Conservation (phyloP, 2,797 vertebrate genomes). For the Catamblyrhynchus diadema region DNA sequence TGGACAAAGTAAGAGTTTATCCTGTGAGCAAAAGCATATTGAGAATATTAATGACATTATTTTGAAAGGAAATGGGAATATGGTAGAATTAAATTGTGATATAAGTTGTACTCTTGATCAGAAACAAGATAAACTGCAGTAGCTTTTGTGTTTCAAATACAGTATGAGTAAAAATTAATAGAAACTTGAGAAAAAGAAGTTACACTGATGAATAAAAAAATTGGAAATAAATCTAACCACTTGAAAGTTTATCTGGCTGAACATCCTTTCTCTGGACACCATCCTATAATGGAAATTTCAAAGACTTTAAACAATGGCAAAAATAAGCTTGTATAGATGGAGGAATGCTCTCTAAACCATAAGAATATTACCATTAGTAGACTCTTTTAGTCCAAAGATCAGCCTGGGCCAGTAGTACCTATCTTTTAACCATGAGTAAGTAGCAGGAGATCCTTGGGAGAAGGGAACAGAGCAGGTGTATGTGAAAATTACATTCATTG, state of each 20-base stretch:
- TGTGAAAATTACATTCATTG: neutral
- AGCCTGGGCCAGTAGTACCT: neutral
- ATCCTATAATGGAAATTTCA: neutral
- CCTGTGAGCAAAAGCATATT: neutral
- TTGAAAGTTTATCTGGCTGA: neutral
- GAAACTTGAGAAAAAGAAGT: neutral
- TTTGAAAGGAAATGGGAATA: neutral
- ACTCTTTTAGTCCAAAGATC: neutral
- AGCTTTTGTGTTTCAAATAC: neutral
- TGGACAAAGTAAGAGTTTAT: neutral
- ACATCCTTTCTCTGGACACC: neutral
- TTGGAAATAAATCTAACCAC: neutral
- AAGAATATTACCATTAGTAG: neutral
- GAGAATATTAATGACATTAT: neutral
- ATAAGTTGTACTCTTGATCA: neutral
- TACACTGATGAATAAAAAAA: neutral
- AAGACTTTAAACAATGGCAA: neutral
- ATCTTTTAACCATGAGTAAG: neutral
- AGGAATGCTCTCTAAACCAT: neutral
- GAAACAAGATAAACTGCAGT: neutral
- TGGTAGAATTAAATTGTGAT: neutral
- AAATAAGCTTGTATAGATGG: neutral
- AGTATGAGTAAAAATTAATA: neutral
- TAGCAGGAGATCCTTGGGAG: neutral
- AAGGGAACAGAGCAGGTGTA: neutral